Percentiles rank a stretch among this genome's conserved stretches.
Evolutionary conservation across 2,797 vertebrate genomes (phyloP).

Genomic region (Staurois parvus): DNA sequence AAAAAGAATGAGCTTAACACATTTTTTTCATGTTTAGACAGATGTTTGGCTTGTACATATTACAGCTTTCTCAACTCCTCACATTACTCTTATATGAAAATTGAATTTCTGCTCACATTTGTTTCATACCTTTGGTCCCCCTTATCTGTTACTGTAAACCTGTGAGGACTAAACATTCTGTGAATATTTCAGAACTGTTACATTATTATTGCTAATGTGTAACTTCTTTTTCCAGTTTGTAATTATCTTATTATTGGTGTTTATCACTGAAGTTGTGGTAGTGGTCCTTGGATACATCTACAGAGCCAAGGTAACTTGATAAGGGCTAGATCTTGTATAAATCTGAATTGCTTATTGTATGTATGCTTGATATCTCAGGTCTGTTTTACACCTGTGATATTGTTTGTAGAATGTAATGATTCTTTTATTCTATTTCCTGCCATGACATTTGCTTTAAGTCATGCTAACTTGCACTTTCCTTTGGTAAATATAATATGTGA

Average conservation of each 20-base stretch:
- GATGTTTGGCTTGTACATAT: too few relatives aligned
- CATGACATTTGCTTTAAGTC: not conserved
- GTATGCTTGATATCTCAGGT: too few relatives aligned
- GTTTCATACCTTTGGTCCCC: too few relatives aligned
- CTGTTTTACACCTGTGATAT: too few relatives aligned
- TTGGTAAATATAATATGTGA: not conserved
- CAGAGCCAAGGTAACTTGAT: conserved; percentile 90
- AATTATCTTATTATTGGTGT: conserved; percentile 94
- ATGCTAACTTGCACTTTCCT: not conserved
- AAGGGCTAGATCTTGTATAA: not conserved
- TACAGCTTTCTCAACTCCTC: too few relatives aligned
- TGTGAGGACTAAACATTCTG: not conserved
- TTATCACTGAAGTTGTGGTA: conserved; percentile 94
- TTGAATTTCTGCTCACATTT: too few relatives aligned
- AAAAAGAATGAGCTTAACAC: too few relatives aligned
- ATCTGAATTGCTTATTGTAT: not conserved
- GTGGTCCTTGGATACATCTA: conserved; percentile 97
- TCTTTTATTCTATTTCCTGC: not conserved
- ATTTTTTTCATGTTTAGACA: too few relatives aligned
- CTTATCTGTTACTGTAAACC: not conserved
- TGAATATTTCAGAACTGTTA: not conserved
- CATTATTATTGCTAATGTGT: not conserved
- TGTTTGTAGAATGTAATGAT: too few relatives aligned
- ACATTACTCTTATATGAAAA: too few relatives aligned
- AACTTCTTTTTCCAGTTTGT: conserved; percentile 86